Evolutionary conservation across 2,888 invertebrate genomes (phyloP).

Genomic region (Cyclophora albipunctata): DNA sequence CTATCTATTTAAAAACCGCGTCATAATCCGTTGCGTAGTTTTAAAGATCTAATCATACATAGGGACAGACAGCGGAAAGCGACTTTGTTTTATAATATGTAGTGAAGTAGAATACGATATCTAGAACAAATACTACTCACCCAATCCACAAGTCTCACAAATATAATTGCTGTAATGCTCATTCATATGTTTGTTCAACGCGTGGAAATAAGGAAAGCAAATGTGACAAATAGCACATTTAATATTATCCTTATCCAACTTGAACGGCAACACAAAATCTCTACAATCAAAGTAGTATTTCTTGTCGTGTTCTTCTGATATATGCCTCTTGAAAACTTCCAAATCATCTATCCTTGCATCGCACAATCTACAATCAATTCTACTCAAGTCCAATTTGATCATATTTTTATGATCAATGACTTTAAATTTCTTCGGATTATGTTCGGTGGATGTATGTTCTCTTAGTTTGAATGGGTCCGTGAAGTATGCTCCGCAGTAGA

Average conservation of each 20-base stretch:
- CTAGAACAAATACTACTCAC: conserved; percentile 22
- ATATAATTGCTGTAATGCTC: conserved; percentile 61
- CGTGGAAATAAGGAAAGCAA: conserved; percentile 55
- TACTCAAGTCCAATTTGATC: conserved; percentile 54
- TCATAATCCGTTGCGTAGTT: no score
- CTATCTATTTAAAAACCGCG: no score
- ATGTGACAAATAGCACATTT: conserved; percentile 50
- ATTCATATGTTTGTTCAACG: conserved; percentile 64
- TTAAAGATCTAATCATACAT: no score
- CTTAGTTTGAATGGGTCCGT: conserved; percentile 37
- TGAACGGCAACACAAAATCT: conserved; percentile 52
- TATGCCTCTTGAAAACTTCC: conserved; percentile 49
- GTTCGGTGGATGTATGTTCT: conserved; percentile 33
- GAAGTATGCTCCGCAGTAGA: conserved; percentile 52
- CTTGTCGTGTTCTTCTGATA: conserved; percentile 41
- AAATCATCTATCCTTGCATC: conserved; percentile 34
- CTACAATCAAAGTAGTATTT: conserved; percentile 49
- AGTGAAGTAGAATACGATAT: no score
- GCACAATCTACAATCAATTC: conserved; percentile 58
- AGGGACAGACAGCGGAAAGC: no score
- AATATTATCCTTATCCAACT: conserved; percentile 38
- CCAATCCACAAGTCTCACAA: conserved; percentile 59
- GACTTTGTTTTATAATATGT: no score
- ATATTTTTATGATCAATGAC: conserved; percentile 38
- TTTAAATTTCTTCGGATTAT: conserved; percentile 54